These are phyloP conservation scores for Rhabdornis inornatus DNA, from an alignment of 2,113 vertebrate genomes.

Conservation along the genomic window DNA sequence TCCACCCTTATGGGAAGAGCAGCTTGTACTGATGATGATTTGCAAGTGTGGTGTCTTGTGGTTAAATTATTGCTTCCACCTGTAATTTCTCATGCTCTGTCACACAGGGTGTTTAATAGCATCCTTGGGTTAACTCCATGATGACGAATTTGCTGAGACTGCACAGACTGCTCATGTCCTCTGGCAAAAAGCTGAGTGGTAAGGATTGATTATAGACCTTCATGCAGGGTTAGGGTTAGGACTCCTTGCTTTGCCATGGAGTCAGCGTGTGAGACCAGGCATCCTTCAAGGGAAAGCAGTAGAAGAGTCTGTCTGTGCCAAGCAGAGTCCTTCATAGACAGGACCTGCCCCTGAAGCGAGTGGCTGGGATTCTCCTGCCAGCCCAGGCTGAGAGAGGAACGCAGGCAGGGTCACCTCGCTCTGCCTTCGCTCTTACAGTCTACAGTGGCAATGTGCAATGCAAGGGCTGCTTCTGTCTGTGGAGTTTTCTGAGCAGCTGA, in stretches of 20 bases:
- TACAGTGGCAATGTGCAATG: background rate
- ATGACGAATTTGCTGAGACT: background rate
- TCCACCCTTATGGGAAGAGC: background rate
- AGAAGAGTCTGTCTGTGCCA: background rate
- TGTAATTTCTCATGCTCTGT: background rate
- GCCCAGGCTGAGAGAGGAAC: background rate
- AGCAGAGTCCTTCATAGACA: background rate
- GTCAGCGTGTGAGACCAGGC: background rate
- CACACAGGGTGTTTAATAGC: background rate
- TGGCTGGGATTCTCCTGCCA: background rate
- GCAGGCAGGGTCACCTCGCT: rapidly evolving
- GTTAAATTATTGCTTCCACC: slow-evolving; percentile 27
- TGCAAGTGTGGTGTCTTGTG: background rate
- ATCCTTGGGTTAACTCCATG: background rate
- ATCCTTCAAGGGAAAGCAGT: background rate
- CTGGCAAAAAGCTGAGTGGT: background rate
- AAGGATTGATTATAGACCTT: background rate
- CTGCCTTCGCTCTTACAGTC: background rate
- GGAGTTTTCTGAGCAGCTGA: rapidly evolving
- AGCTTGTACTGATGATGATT: background rate
- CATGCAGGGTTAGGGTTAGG: background rate
- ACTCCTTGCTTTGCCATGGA: background rate
- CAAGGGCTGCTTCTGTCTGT: background rate
- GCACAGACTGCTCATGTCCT: background rate
- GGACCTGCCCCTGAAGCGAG: background rate